Evolutionary conservation across 64 coral and sea anemone species (phyloP).

Genomic region (Dendronephthya gigantea): DNA sequence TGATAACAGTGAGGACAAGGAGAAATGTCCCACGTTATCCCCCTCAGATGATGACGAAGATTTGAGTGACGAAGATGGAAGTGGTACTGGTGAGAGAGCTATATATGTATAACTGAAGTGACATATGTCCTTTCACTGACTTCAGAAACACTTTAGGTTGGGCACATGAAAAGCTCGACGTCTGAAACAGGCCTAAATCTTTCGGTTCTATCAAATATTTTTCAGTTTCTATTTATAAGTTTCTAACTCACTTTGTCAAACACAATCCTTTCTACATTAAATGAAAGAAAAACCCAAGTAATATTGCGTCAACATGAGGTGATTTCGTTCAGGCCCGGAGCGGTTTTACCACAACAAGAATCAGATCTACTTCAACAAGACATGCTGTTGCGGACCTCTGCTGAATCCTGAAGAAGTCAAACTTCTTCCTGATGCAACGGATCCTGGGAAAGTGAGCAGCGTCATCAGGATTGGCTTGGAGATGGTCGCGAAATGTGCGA

Average conservation of each 20-base stretch:
- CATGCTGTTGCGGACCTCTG: constrained; percentile 81
- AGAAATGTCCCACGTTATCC: constrained; percentile 31
- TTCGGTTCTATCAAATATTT: too few species aligned
- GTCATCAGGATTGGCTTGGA: constrained; percentile 84
- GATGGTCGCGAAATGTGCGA: constrained; percentile 84
- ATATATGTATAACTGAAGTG: constrained; percentile 12
- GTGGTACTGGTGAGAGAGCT: not conserved
- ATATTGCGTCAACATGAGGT: too few species aligned
- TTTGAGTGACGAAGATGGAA: constrained; percentile 42
- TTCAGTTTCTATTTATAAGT: too few species aligned
- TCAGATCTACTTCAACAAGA: constrained; percentile 96
- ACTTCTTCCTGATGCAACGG: constrained; percentile 77
- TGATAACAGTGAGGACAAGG: constrained; percentile 36
- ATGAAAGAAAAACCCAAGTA: too few species aligned
- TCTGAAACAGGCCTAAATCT: too few species aligned
- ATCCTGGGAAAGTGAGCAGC: constrained; percentile 84
- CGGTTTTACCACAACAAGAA: constrained; percentile 99
- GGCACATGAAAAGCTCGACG: too few species aligned
- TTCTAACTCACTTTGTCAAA: too few species aligned
- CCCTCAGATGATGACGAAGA: constrained; percentile 47
- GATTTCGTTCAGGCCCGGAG: constrained; percentile 69
- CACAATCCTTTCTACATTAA: too few species aligned
- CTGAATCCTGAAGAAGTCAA: constrained; percentile 79
- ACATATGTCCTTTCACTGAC: too few species aligned
- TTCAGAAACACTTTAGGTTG: too few species aligned